phyloP scores from a whole-genome alignment of 2,113 vertebrate genomes.

The Centropus unirufus region DNA sequence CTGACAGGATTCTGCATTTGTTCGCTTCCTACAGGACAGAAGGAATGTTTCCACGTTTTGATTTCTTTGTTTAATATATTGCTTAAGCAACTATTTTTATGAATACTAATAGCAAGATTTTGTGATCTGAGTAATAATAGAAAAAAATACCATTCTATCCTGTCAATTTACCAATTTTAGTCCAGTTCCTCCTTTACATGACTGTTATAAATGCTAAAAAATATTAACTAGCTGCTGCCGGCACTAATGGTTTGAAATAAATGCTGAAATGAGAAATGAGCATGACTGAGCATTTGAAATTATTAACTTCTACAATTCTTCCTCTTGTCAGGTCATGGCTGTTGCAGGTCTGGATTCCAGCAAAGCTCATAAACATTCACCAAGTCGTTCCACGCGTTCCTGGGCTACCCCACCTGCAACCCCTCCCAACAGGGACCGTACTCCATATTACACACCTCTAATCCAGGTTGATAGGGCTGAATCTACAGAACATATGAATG shows the following conservation, averaged over 20 bases:
- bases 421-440: constrained; percentile 87
- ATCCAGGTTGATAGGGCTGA: constrained; percentile 92
- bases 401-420: constrained; percentile 97
- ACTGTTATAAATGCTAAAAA: background rate
- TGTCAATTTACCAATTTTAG: background rate
- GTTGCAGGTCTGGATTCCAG: constrained; percentile 96
- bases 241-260: background rate
- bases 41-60: background rate
- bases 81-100: background rate
- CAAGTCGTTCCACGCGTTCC: constrained; percentile 91
- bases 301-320: background rate
- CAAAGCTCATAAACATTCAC: constrained; percentile 92
- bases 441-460: constrained; percentile 91
- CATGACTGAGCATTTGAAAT: background rate
- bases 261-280: background rate
- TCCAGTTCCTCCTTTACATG: background rate
- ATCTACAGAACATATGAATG: constrained; percentile 83
- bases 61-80: background rate
- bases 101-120: background rate
- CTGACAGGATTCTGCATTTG: background rate
- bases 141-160: background rate
- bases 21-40: background rate
- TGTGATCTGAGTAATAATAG: background rate
- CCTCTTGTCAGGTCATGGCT: constrained; percentile 89
- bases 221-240: background rate